Evolutionary conservation across 2,797 vertebrate species (phyloP), one percentile per base, ranked within the genome.

Genomic region (Dendrocincla fuliginosa): DNA sequence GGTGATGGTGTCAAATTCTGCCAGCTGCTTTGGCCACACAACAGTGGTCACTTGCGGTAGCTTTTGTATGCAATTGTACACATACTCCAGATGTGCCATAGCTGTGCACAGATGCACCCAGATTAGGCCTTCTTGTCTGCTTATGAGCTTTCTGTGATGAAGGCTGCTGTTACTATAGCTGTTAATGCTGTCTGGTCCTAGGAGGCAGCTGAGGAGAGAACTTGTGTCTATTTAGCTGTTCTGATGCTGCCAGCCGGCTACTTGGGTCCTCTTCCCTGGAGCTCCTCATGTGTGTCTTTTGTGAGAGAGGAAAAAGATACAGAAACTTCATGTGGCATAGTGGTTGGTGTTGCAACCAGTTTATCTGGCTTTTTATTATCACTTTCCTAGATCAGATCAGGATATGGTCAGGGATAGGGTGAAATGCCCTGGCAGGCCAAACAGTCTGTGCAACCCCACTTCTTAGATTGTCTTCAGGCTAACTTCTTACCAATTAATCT

Each of bases 231-330:
- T 1, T 53, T 80, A 65, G 41, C 35, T 69, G 9, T 57, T 80
- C 42, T 67, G 73, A 39, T 12, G 6, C 23, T 84, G 73, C 44
- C 50, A 73, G 47, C 9, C 42, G 55, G 20, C n/a, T 90, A 32
- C 16, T 23, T 24, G 30, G 10, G 6, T 47, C 30, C 16, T 81
- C 16, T 73, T 9, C 28, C 32, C 13, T 52, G 42, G 10, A 83
- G 33, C 28, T 83, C 10, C 27, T 90, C 13, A 6, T 0, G 0
- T 32, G 10, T 70, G 0, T 41, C 52, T 35, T 44, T 46, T 57
- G 14, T 42, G n/a, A 75, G 53, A 59, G 16, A 47, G 30, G 22
- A 32, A 33, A 18, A 87, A 32, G 24, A 16, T 18, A 14, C 1
- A 15, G 63, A 50, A 76, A 20, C 57, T 56, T 11, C 42, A 8